phyloP scores from a whole-genome alignment of 2,797 vertebrate species.

The Tachyglossus aculeatus region DNA sequence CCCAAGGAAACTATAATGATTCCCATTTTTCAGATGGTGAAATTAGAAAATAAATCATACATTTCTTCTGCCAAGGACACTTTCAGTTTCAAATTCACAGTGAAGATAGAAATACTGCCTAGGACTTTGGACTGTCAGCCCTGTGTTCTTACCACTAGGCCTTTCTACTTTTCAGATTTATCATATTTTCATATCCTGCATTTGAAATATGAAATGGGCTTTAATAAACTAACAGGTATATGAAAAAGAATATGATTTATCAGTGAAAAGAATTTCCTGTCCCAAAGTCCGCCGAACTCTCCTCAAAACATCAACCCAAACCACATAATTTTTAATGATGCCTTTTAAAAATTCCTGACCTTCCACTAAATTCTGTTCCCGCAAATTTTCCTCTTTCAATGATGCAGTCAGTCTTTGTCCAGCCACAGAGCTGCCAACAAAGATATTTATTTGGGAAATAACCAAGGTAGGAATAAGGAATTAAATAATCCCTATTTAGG shows the following conservation, averaged over 20 bases:
- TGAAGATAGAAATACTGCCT: not conserved
- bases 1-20: too few relatives aligned
- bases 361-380: constrained; percentile 59
- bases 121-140: not conserved
- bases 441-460: constrained; percentile 63
- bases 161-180: constrained; percentile 37
- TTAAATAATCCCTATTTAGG: constrained; percentile 34
- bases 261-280: constrained; percentile 67
- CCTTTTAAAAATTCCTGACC: constrained; percentile 73
- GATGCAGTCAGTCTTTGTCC: constrained; percentile 28
- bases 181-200: constrained; percentile 25
- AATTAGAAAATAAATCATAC: constrained; percentile 13
- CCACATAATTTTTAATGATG: constrained; percentile 62
- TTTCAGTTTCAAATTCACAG: too few relatives aligned
- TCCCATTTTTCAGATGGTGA: constrained; percentile 5
- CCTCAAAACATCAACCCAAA: constrained; percentile 62
- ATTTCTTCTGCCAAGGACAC: not conserved
- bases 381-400: constrained; percentile 47
- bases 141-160: not conserved
- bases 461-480: constrained; percentile 41
- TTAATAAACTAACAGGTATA: constrained; percentile 56
- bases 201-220: constrained; percentile 45
- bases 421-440: constrained; percentile 47
- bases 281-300: constrained; percentile 36
- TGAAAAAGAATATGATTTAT: constrained; percentile 70